Base-by-base conservation (phyloP, 2,888 invertebrate species). In the Drosophila atroscutellata region DNA sequence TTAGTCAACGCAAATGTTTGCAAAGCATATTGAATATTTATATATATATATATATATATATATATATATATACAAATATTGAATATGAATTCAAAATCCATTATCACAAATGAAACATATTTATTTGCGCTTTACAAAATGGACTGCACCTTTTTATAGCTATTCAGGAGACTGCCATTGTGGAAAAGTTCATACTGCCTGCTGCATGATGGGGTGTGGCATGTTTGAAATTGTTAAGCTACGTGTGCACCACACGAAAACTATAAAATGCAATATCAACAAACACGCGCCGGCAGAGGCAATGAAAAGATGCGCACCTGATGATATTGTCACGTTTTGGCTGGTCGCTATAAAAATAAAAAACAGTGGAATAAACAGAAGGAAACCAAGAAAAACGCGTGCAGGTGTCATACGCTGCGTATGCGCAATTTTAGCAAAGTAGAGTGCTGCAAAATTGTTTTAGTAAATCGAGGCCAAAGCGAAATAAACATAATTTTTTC, bases 251-350 rank as follows among this genome's bases (percentile, higher is more conserved):
- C 28, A 30, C 54, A 36, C 28, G 36, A 42, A 72, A 64, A 76
- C 79, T 67, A 61, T 68, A 64, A 74, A 76, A 71, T 71, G 71
- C 81, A 72, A 75, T 75, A 86, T 88, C 74, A 86, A 85, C 84
- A 87, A 66, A 58, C 71, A 47, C 8, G 24, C 54, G 61, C 28
- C 36, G 20, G 9, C 18, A n/a, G 13, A 15, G 32, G 49, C 49
- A 36, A n/a, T 52, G 64, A 60, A 72, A 71, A 65, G 59, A 54
- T 54, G 39, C 67, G 39, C 51, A 69, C 67, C 75, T 73, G 80
- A 85, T 89, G 85, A 87, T 87, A 89, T 87, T 85, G 86, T 86
- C 89, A 89, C 89, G 89, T 86, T 72, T 65, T 65, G 57, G 37
- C n/a, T 42, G 56, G 18, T 55, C 47, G 37, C 36, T 26, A 47